These are phyloP conservation scores for Hydrolagus colliei DNA, from an alignment of 2,797 vertebrate species.

Conservation along the genomic window DNA sequence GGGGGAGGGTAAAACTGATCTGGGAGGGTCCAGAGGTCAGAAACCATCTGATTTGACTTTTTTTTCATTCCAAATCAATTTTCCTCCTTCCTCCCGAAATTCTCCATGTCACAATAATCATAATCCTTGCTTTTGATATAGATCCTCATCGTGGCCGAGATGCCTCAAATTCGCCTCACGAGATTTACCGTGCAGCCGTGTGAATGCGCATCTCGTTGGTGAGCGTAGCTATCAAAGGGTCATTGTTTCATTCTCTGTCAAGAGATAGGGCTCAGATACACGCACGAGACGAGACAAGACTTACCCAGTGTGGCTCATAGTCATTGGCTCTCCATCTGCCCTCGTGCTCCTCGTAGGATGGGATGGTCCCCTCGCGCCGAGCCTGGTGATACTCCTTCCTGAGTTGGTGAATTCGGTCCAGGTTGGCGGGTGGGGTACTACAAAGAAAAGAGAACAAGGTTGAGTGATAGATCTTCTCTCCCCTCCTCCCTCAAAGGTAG, in stretches of 20 bases:
- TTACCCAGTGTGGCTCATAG: slow-evolving; percentile 71
- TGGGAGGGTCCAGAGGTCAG: too few relatives aligned
- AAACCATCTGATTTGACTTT: too few relatives aligned
- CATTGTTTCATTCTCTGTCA: too few relatives aligned
- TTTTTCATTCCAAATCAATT: too few relatives aligned
- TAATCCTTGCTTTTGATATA: too few relatives aligned
- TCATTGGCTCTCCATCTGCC: slow-evolving; percentile 59
- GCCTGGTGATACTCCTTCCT: slow-evolving; percentile 87
- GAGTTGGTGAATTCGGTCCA: slow-evolving; percentile 85
- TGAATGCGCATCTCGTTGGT: too few relatives aligned
- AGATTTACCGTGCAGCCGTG: too few relatives aligned
- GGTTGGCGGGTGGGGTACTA: slow-evolving; percentile 37
- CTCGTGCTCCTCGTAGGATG: slow-evolving; percentile 74
- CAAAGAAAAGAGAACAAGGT: not conserved
- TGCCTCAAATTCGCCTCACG: too few relatives aligned
- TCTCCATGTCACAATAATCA: too few relatives aligned
- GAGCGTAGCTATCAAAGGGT: too few relatives aligned
- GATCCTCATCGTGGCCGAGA: too few relatives aligned
- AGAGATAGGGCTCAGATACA: not conserved
- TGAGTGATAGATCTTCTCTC: not conserved
- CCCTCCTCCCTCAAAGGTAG: not conserved
- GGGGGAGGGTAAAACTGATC: not conserved
- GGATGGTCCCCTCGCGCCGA: slow-evolving; percentile 68
- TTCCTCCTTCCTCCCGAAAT: too few relatives aligned
- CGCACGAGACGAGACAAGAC: slow-evolving; percentile 34